phyloP scores from a whole-genome alignment of 1,140 invertebrate genomes.

The Bombus polaris region DNA sequence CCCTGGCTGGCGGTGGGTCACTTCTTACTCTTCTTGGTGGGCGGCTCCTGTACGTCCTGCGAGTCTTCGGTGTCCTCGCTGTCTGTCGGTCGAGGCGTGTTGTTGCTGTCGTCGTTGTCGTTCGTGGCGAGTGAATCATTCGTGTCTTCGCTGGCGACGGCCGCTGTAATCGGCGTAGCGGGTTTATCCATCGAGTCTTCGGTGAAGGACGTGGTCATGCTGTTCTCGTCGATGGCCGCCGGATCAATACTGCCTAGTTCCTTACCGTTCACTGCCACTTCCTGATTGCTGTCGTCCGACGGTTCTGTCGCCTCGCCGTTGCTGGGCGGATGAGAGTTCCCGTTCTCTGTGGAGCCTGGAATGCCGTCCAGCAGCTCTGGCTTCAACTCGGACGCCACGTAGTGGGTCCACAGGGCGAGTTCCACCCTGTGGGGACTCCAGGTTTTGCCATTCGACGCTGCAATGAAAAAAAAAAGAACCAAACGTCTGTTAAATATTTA shows the following conservation, averaged over 20 bases:
- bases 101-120: slow-evolving; percentile 78
- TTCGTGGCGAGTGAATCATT: slow-evolving; percentile 79
- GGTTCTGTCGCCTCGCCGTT: slow-evolving; percentile 81
- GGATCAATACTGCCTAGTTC: slow-evolving; percentile 74
- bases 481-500: not conserved
- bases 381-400: slow-evolving; percentile 91
- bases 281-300: slow-evolving; percentile 84
- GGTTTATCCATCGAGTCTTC: slow-evolving; percentile 87
- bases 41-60: slow-evolving; percentile 79
- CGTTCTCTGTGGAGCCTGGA: slow-evolving; percentile 84
- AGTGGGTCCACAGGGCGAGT: slow-evolving; percentile 95
- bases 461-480: slow-evolving; percentile 40
- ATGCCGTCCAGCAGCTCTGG: slow-evolving; percentile 91
- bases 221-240: slow-evolving; percentile 81
- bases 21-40: slow-evolving; percentile 81
- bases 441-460: slow-evolving; percentile 83
- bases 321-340: slow-evolving; percentile 81
- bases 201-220: slow-evolving; percentile 87
- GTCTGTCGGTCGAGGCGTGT: slow-evolving; percentile 79
- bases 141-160: slow-evolving; percentile 77
- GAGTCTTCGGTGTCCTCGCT: slow-evolving; percentile 80
- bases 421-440: slow-evolving; percentile 95
- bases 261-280: slow-evolving; percentile 77
- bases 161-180: slow-evolving; percentile 79
- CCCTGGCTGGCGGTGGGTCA: slow-evolving; percentile 73